Percentiles rank a stretch among this genome's conserved stretches.
These are phyloP conservation scores for Dynastes grantii DNA, from an alignment of 2,888 invertebrate species.

Conservation along the genomic window DNA sequence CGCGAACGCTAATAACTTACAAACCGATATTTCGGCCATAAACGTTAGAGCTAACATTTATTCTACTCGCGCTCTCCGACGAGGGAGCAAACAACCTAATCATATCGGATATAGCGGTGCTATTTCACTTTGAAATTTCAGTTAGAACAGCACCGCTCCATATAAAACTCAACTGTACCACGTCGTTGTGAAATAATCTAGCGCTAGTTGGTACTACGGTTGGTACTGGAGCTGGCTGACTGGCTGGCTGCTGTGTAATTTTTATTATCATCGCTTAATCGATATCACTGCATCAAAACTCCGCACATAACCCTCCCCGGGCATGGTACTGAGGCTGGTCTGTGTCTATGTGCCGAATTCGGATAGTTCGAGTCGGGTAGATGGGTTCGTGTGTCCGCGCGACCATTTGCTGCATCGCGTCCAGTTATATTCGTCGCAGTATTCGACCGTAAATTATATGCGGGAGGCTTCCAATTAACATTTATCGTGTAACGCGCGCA, in stretches of 20 bases:
- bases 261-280: slow-evolving; percentile 39
- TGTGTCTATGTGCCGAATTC: too few species aligned
- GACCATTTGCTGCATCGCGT: slow-evolving; percentile 8
- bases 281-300: slow-evolving; percentile 35
- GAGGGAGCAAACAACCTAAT: neutral
- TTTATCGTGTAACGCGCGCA: slow-evolving; percentile 25
- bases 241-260: slow-evolving; percentile 17
- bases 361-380: too few species aligned
- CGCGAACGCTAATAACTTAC: slow-evolving; percentile 11
- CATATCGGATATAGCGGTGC: neutral
- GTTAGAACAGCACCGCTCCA: neutral
- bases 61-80: neutral
- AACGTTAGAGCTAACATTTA: slow-evolving; percentile 8
- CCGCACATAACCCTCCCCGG: neutral
- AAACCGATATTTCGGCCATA: neutral
- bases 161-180: neutral
- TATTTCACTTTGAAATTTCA: neutral
- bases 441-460: slow-evolving; percentile 27
- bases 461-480: slow-evolving; percentile 11
- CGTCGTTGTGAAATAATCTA: neutral
- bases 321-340: neutral
- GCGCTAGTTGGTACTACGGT: neutral
- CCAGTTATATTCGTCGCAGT: slow-evolving; percentile 23
- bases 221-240: neutral
- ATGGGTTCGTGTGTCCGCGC: too few species aligned